Conservation (phyloP, 2,797 vertebrate genomes). For the Oophaga sylvatica region DNA sequence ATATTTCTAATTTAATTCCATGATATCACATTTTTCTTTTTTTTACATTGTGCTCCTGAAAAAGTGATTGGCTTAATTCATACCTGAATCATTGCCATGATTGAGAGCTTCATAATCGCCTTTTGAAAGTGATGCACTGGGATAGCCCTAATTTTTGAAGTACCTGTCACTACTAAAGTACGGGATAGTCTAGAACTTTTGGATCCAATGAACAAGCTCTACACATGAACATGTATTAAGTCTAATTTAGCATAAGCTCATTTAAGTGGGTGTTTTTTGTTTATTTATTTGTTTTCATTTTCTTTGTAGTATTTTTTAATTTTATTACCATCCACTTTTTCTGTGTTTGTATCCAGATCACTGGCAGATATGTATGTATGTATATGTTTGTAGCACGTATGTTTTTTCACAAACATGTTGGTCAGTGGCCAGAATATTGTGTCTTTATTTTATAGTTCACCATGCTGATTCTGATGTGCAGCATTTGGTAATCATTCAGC, state of each 20-base stretch:
- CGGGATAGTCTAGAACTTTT: not conserved
- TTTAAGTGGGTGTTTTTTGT: not conserved
- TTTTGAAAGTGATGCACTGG: not conserved
- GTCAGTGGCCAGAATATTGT: not conserved
- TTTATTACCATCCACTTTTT: not conserved
- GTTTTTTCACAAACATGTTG: not conserved
- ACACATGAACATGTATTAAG: not conserved
- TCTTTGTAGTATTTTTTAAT: not conserved
- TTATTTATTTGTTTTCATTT: not conserved
- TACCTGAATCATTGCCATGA: not conserved
- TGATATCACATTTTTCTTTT: not conserved
- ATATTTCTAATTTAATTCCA: not conserved
- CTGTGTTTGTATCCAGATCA: not conserved
- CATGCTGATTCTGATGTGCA: not conserved
- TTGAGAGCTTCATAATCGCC: not conserved
- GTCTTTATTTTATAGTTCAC: not conserved
- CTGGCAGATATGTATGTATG: not conserved
- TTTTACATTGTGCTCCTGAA: not conserved
- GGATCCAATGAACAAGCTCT: not conserved
- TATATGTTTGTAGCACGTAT: slow-evolving; percentile 11
- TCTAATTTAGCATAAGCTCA: not conserved
- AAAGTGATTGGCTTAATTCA: not conserved
- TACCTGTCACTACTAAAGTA: not conserved
- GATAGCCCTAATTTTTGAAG: not conserved
- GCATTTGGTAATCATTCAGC: not conserved